Base-by-base conservation (phyloP, 2,113 vertebrate species). In the Dipodomys merriami region DNA sequence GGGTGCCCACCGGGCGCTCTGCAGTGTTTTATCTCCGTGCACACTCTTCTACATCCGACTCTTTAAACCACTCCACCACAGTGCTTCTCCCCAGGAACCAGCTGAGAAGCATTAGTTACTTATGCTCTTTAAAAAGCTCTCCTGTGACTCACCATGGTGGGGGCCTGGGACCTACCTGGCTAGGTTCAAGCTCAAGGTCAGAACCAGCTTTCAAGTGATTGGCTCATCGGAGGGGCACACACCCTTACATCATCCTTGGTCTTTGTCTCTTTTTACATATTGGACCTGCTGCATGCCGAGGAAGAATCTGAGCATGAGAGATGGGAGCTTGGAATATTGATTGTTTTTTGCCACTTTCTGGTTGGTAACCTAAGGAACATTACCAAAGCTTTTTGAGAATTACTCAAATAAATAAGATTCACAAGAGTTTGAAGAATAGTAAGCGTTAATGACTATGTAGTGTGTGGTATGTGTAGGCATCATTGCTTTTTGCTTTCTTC, bases 81-180 rank as follows among this genome's bases (percentile, higher is more conserved):
- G 44, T 84, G 83, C 83, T 67, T 84, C 81, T 93, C 79, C 77
- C 88, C 73, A 35, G 93, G 93, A 93, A 16, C 74, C 20, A 22
- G 67, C 90, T 90, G 79, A 81, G 90, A 79, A 91, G 83, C 79
- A 35, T 77, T 86, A 68, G 27, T 95, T 85, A 81, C 85, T 96
- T 80, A 72, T 7, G 46, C 68, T 95, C 85, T 96, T 93, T 93
- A 80, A 94, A 96, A 94, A 53, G 79, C 83, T 68, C 80, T 91
- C 79, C 71, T 73, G 83, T 9, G 1, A 77, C 23, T 90, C 46
- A 6, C 44, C 10, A 0, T 25, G 30, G 78, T 60, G 20, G 73
- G 87, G 57, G 35, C 79, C 53, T 77, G 7, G 1, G 30, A 46
- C 84, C 53, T 64, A 2, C 49, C 39, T 65, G 62, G 29, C 46